Base-by-base conservation (phyloP, 2,888 invertebrate species). In the Ornithoptera priamus region DNA sequence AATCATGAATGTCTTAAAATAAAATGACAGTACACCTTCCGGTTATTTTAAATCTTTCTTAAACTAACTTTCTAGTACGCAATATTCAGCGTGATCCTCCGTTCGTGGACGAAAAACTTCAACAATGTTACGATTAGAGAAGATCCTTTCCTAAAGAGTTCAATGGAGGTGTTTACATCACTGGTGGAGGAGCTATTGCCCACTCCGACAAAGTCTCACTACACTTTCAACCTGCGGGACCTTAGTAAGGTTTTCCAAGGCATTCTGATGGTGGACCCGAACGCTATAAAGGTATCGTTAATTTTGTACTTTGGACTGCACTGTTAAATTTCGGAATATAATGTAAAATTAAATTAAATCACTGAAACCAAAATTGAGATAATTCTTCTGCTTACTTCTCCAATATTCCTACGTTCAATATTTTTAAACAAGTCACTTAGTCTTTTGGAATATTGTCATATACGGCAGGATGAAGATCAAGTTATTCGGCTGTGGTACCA, bases 141-240 rank as follows among this genome's bases (percentile, higher is more conserved):
- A 24, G 89, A 89, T 7, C 90, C 94, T 0, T 89, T 96, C 74
- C 93, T 97, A 0, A 88, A 93, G 53, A 94, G 95, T 0, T 96
- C 96, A 0, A 87, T 97, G 72, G 92, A 93, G 2, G 93, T 97
- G 15, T 97, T 96, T 87, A 90, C 88, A 61, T 93, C 93, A 0
- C 93, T 96, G 71, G 93, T 95, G 56, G 89, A 91, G 10, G 96
- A 96, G 77, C 90, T 98, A 69, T 89, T 97, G 17, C 98, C 98
- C 0, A 98, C 97, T 0, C 98, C 98, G 0, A 94, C 96, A 30
- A 98, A 97, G 84, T 97, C 97, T 0, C 98, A 98, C 87, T 98
- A 98, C 79, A 96, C 97, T 0, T 98, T 98, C 87, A 98, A 98
- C 87, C 85, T 98, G 76, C 90, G 98, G 22, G 98, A 98, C 84